phyloP scores from a whole-genome alignment of 2,888 invertebrate genomes.

The Hetaerina titia region DNA sequence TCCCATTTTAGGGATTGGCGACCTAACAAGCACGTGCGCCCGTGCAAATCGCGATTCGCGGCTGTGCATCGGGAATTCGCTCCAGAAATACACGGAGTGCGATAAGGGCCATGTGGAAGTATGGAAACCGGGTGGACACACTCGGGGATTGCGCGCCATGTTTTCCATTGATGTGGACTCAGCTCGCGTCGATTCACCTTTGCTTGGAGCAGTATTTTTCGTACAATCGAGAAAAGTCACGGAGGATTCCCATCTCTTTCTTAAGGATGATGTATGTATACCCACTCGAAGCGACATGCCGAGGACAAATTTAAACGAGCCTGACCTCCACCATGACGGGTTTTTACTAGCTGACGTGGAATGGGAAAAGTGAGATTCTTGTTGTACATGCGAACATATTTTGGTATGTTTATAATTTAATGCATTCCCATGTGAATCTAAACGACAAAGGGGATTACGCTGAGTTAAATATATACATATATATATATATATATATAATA shows the following conservation, averaged over 20 bases:
- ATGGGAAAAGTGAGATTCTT: neutral
- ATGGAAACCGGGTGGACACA: neutral
- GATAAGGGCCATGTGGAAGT: neutral
- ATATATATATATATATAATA: neutral
- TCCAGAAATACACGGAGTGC: neutral
- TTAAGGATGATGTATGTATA: neutral
- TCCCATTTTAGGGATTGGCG: constrained; percentile 1
- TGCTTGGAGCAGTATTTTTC: neutral
- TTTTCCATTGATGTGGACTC: neutral
- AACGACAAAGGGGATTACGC: neutral
- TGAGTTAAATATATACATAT: neutral
- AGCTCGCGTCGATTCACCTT: neutral
- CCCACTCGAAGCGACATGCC: neutral
- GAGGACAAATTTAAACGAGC: neutral
- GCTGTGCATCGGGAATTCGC: constrained; percentile 1
- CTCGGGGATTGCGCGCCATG: neutral
- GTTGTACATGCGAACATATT: neutral
- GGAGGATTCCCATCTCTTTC: neutral
- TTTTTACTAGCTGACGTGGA: neutral
- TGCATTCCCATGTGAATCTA: neutral
- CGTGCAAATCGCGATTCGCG: neutral
- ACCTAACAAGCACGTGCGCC: neutral
- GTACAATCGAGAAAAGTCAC: neutral
- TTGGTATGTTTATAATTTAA: neutral
- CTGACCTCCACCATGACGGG: neutral